Evolutionary conservation across 2,888 invertebrate species (phyloP), one percentile per base, ranked within the genome.

Genomic region (Tetragonisca angustula): DNA sequence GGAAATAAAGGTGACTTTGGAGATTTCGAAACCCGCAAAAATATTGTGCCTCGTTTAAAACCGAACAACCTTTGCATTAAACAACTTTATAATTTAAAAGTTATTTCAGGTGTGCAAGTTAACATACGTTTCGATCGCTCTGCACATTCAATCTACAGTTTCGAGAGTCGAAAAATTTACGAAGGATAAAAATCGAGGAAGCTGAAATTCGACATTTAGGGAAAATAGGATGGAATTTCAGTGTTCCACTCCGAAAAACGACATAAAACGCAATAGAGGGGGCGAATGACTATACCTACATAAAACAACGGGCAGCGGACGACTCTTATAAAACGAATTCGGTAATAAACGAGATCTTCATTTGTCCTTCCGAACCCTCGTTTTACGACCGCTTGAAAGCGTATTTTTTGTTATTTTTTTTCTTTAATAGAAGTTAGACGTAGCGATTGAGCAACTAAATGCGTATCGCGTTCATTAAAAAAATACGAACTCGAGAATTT

Each of bases 331-430:
- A 56, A 70, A 36, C 52, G 49, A 67, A 70, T 75, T 82, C 59
- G 65, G n/a, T 71, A 70, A 70, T 81, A 74, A 82, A 82, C 50
- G 74, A 36, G 56, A 59, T 27, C 9, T 74, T 82, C 70, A 32
- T 75, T 75, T 70, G 36, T 43, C 27, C 52, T 59, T 27, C 2
- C 13, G 59, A 32, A 36, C 36, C 21, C 6, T 52, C 17, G 21
- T 24, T 81, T 82, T 70, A 81, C 69, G 74, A 62, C 15, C n/a
- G 15, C 36, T 69, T 69, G 24, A 27, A 74, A 59, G 6, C n/a
- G 80, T 74, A 70, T 74, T 81, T 80, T 78, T 81, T 27, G 27
- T 27, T 27, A 27, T 27, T 5, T 52, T 19, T 52, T 19, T 19
- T 52, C 5, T 52, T 24, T 27, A 82, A 82, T 59, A 56, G 73